Conservation (phyloP, 2,797 vertebrate genomes). For the Hoplostethus atlanticus region DNA sequence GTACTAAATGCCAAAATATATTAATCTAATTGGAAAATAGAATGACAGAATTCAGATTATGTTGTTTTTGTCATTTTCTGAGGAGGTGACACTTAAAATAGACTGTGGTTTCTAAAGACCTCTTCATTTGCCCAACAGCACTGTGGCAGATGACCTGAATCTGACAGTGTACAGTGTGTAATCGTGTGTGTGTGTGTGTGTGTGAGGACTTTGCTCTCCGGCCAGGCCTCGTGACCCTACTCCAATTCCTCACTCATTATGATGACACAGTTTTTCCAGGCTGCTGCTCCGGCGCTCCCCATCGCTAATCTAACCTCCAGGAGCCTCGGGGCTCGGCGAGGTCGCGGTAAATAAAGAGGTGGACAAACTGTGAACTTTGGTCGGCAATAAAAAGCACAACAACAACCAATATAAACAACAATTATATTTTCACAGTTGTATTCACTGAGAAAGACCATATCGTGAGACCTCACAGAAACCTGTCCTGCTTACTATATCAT, state of each 20-base stretch:
- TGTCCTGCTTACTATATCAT: no score
- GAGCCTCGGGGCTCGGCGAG: no score
- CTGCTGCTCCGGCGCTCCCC: not conserved
- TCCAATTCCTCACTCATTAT: slow-evolving; percentile 16
- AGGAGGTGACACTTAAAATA: not conserved
- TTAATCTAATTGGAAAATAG: no score
- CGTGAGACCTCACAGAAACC: no score
- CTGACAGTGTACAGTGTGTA: not conserved
- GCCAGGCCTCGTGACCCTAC: slow-evolving; percentile 1
- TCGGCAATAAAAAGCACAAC: not conserved
- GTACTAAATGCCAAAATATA: no score
- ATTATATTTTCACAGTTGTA: no score
- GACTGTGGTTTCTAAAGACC: not conserved
- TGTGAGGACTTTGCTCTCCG: not conserved
- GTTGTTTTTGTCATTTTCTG: no score
- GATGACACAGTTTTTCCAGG: slow-evolving; percentile 22
- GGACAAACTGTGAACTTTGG: no score
- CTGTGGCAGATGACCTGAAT: not conserved
- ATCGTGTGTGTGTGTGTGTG: slow-evolving; percentile 1
- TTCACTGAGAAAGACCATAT: no score
- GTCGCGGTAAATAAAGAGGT: no score
- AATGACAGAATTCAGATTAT: no score
- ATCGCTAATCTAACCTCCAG: slow-evolving; percentile 21
- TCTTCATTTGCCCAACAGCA: not conserved
- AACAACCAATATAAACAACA: not conserved